Evolutionary conservation across 35 echinoderm and acorn worm genomes (phyloP), one percentile per base, ranked within the genome.

Genomic region (Eucidaris tribuloides): DNA sequence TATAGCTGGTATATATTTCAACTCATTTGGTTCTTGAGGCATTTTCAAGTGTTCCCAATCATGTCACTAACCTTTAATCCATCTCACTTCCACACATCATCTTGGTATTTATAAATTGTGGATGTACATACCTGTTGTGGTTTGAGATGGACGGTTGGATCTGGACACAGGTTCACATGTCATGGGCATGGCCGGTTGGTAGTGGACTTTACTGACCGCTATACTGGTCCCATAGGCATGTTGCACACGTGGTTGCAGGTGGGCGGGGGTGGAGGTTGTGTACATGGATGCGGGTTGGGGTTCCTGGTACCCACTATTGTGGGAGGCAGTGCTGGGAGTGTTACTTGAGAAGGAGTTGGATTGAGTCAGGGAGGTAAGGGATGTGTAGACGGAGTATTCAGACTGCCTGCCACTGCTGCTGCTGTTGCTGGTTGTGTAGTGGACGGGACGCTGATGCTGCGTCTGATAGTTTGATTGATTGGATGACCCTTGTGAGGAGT

Each of bases 111-210:
- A n/a, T n/a, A n/a, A n/a, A n/a, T n/a, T n/a, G n/a, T n/a, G n/a
- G n/a, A n/a, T n/a, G n/a, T n/a, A 43, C 58, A 66, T 66, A 88
- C 85, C 85, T 88, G 77, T 62, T 88, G 41, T 62, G 17, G 85
- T 48, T 46, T 88, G 85, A 20, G 85, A 22, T 18, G 55, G 82
- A 37, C 89, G 89, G 82, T 94, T 94, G 15, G 76, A 65, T 24
- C 82, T 83, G 45, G 87, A 85, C n/a, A 99, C 96, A 18, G 96
- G 90, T 77, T 99, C 96, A 64, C 96, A 99, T 29, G 96, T 93
- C 96, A 99, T 99, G 35, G 91, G 89, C 24, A 78, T 83, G 20
- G 84, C 90, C 9, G 96, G 96, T 49, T 91, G 89, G 55, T 99
- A 99, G 44, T 93, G 91, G 38, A 85, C 81, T 49, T 99, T 99